phyloP scores from a whole-genome alignment of 92 coral and sea anemone genomes.

The Actinostola sp. region DNA sequence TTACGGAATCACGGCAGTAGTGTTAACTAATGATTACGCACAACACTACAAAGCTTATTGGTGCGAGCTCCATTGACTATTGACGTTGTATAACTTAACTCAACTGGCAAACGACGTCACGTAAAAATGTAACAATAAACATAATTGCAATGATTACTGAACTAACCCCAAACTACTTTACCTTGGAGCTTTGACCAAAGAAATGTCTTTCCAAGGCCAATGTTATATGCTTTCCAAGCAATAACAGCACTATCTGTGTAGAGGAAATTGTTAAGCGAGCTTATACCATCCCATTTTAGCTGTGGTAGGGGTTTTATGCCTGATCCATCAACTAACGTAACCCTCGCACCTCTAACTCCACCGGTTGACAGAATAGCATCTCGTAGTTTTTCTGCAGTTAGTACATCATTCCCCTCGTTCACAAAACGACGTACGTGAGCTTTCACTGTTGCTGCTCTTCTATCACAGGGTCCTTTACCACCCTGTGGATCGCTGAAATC shows the following conservation, averaged over 20 bases:
- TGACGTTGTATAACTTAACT: too few species aligned
- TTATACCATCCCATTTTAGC: not conserved
- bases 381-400: not conserved
- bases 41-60: too few species aligned
- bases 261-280: not conserved
- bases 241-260: not conserved
- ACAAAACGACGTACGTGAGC: constrained; percentile 12
- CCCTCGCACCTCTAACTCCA: constrained; percentile 6
- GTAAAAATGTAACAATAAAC: too few species aligned
- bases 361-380: constrained; percentile 9
- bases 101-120: too few species aligned
- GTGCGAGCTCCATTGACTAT: too few species aligned
- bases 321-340: not conserved
- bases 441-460: constrained; percentile 30
- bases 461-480: constrained; percentile 18
- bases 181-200: constrained; percentile 3
- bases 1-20: too few species aligned
- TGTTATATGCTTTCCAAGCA: constrained; percentile 6
- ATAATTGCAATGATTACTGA: too few species aligned
- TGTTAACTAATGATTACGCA: too few species aligned
- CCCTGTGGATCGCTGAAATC: constrained; percentile 32
- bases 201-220: constrained; percentile 1
- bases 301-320: not conserved
- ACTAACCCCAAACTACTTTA: too few species aligned
- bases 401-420: constrained; percentile 3